Conservation (phyloP, 2,888 invertebrate species). For the Trissolcus japonicus region DNA sequence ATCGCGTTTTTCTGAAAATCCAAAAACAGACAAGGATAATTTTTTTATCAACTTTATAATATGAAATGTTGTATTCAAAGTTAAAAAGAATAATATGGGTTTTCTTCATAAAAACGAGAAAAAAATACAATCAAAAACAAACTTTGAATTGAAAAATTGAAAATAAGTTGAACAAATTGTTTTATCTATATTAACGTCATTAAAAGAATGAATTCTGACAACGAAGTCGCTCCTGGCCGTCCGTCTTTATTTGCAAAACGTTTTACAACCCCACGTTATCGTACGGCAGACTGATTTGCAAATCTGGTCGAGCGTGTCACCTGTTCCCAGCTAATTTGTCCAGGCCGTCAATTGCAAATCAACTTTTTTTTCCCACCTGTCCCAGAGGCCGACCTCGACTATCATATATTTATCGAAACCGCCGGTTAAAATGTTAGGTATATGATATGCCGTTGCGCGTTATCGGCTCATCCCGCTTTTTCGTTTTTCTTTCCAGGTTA, state of each 20-base stretch:
- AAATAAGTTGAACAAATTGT: too few species aligned
- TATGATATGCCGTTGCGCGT: neutral
- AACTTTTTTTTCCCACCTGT: neutral
- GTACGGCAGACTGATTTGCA: conserved; percentile 19
- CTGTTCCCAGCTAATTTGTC: conserved; percentile 3
- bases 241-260: conserved; percentile 48
- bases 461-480: neutral
- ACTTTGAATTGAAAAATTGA: too few species aligned
- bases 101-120: too few species aligned
- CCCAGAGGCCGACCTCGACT: neutral
- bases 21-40: neutral
- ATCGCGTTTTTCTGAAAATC: neutral
- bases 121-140: too few species aligned
- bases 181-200: too few species aligned
- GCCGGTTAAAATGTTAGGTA: neutral
- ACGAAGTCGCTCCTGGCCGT: conserved; percentile 18
- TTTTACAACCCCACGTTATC: conserved; percentile 32
- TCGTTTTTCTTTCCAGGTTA: conserved; percentile 14
- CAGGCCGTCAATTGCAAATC: neutral
- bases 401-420: conserved; percentile 1
- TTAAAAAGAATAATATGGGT: too few species aligned
- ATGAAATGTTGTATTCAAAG: neutral
- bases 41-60: neutral
- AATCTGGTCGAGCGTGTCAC: conserved; percentile 14
- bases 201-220: too few species aligned